These are phyloP conservation scores for Benitochromis conjunctus DNA, from an alignment of 2,113 vertebrate species.

Conservation along the genomic window DNA sequence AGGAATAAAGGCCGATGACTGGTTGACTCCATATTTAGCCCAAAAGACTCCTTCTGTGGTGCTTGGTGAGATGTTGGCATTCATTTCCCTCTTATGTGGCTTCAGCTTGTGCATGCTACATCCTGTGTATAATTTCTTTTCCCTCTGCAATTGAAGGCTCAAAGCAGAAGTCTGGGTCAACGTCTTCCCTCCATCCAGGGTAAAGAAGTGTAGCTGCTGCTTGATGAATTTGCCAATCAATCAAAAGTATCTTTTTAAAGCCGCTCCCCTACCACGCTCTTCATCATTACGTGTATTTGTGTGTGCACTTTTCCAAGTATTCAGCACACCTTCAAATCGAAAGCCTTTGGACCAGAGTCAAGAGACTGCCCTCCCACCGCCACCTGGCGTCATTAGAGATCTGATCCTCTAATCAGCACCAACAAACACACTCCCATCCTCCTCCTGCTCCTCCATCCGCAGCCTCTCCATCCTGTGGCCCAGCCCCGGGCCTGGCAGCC, in stretches of 20 bases:
- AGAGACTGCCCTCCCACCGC: constrained; percentile 31
- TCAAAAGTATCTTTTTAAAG: neutral
- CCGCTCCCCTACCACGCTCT: constrained; percentile 1
- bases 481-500: neutral
- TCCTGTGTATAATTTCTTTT: neutral
- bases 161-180: neutral
- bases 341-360: constrained; percentile 24
- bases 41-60: neutral
- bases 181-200: neutral
- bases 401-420: constrained; percentile 64
- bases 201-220: neutral
- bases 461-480: neutral
- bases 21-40: neutral
- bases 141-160: neutral
- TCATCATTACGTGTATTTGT: neutral
- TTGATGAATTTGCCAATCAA: constrained; percentile 17
- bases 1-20: neutral
- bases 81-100: neutral
- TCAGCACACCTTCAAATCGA: neutral
- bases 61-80: neutral
- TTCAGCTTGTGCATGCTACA: neutral
- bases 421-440: constrained; percentile 34
- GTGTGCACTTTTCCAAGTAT: neutral
- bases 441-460: neutral
- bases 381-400: constrained; percentile 58